Conservation (phyloP, 2,113 vertebrate genomes). For the Pandion haliaetus region DNA sequence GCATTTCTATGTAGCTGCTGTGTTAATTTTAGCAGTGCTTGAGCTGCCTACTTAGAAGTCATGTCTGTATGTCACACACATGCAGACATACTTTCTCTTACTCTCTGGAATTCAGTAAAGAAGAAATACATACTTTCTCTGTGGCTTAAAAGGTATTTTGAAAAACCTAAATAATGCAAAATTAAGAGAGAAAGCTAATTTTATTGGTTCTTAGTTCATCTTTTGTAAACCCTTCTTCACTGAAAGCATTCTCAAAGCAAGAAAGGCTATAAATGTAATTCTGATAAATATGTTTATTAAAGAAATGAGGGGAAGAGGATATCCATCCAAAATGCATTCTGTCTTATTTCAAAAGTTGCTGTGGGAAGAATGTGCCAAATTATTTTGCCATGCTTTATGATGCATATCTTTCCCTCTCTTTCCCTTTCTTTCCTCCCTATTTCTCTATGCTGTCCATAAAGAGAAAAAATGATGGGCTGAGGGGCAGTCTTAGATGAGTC, state of each 20-base stretch:
- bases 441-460: background rate
- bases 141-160: background rate
- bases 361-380: background rate
- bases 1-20: background rate
- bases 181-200: background rate
- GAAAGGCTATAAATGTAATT: background rate
- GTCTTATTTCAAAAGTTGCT: background rate
- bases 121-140: background rate
- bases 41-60: background rate
- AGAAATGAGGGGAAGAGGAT: background rate
- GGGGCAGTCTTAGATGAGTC: no score
- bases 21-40: background rate
- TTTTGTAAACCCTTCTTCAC: background rate
- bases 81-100: background rate
- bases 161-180: background rate
- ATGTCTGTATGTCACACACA: background rate
- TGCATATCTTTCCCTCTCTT: background rate
- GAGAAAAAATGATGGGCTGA: background rate
- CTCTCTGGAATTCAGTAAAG: background rate
- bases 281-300: background rate
- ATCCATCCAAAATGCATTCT: background rate
- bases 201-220: background rate
- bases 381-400: background rate
- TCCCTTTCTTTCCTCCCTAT: background rate
- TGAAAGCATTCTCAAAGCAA: background rate